These are phyloP conservation scores for Neotoxoptera formosana DNA, from an alignment of 1,140 invertebrate species.

Conservation along the genomic window DNA sequence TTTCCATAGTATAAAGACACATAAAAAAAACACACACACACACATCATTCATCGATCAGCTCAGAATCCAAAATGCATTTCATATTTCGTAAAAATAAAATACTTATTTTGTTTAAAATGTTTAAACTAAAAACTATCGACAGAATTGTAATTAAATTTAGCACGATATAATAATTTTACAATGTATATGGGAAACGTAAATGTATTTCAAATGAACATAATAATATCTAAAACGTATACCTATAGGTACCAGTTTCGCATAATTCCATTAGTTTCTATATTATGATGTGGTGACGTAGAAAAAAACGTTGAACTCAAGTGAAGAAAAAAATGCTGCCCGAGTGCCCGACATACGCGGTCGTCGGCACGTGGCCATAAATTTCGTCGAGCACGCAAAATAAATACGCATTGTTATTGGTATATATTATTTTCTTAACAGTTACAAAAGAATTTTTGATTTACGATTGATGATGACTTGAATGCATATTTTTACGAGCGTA, in stretches of 20 bases:
- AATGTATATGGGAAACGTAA: neutral
- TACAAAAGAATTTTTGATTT: neutral
- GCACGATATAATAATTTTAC: neutral
- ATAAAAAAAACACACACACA: no score
- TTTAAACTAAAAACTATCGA: neutral
- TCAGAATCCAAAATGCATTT: no score
- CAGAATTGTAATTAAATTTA: neutral
- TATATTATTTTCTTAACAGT: neutral
- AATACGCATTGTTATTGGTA: neutral
- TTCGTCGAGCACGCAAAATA: neutral
- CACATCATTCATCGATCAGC: no score
- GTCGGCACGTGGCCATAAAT: neutral
- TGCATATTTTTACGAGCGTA: neutral
- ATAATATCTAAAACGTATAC: neutral
- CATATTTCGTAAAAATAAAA: no score
- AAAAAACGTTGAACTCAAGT: neutral
- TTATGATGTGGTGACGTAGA: no score
- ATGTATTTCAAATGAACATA: neutral
- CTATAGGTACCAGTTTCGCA: neutral
- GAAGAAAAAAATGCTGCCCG: no score
- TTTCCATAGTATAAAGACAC: no score
- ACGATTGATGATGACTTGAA: neutral
- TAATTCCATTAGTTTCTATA: neutral
- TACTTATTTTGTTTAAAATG: no score
- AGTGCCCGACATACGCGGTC: neutral